Base-by-base conservation (phyloP, 2,797 vertebrate genomes). In the Triplophysa bombifrons region DNA sequence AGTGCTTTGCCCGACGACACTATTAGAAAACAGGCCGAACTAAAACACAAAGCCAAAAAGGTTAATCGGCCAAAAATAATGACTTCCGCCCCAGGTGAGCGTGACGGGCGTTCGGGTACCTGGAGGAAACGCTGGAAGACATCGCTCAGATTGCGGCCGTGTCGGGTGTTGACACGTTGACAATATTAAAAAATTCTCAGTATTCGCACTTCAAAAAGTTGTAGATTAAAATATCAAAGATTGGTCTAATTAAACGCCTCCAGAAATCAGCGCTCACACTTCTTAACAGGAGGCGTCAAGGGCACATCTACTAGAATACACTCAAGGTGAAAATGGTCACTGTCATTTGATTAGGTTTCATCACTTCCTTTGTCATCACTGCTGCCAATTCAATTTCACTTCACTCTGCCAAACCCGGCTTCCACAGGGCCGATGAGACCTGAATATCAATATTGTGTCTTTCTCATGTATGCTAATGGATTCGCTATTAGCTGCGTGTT, bases 271-370 rank as follows among this genome's bases (percentile, higher is more conserved):
- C 63, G 13, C 66, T 78, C 76, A 22, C 13, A 50, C 63, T 51
- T 78, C 81, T 61, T 68, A 68, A 80, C 82, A 80, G 50, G 41
- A 58, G 61, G n/a, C 70, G 72, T 48, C 72, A 82, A 72, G 72
- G 76, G 65, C 56, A 61, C 7, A 72, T 83, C 65, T 34, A 14
- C 27, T 55, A 68, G 78, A 80, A 68, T 48, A 48, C 27, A 20
- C 63, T 78, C 78, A 83, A 81, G 78, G 75, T 79, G 64, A 84
- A 72, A 82, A 66, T 73, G 77, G 68, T 79, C 78, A 74, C 48
- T 56, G 19, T 82, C 58, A 84, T 82, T 81, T 72, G 71, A 85
- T 84, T 85, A 81, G 61, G 50, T 81, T 30, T 13, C 30, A 74
- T 85, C 20, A 64, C 66, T 68, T 82, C 64, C 72, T 77, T 61